Evolutionary conservation across 1,140 invertebrate species (phyloP).

Genomic region (Anastatus disparis): DNA sequence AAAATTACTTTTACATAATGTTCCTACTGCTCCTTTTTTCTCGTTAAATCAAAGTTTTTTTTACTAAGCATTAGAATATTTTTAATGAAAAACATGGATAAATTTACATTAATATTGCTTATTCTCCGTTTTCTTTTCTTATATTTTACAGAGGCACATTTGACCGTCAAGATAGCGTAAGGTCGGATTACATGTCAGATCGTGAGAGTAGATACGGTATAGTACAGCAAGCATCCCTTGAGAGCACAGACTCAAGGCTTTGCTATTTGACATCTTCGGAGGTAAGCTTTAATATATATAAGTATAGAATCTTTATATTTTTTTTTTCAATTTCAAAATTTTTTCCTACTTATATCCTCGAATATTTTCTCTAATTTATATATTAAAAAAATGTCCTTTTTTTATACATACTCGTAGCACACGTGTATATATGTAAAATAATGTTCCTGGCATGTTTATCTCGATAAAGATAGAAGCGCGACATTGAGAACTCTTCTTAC

Average conservation of each 20-base stretch:
- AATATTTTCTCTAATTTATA: too few relatives aligned
- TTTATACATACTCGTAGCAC: background rate
- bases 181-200: slow-evolving; percentile 90
- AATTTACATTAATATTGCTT: too few relatives aligned
- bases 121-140: too few relatives aligned
- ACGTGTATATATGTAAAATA: background rate
- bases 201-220: slow-evolving; percentile 85
- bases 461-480: slow-evolving; percentile 19
- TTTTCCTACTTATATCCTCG: too few relatives aligned
- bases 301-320: too few relatives aligned
- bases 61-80: too few relatives aligned
- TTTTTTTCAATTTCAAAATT: too few relatives aligned
- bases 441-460: background rate
- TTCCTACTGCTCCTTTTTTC: too few relatives aligned
- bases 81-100: too few relatives aligned
- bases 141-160: slow-evolving; percentile 82
- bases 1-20: too few relatives aligned
- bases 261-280: slow-evolving; percentile 95
- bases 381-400: too few relatives aligned
- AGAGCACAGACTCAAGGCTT: slow-evolving; percentile 91
- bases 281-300: slow-evolving; percentile 75
- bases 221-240: slow-evolving; percentile 91
- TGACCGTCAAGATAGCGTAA: slow-evolving; percentile 88
- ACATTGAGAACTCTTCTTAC: slow-evolving; percentile 23
- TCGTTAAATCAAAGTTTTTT: too few relatives aligned